Evolutionary conservation across 2,113 vertebrate species (phyloP).

Genomic region (Grammomys surdaster): DNA sequence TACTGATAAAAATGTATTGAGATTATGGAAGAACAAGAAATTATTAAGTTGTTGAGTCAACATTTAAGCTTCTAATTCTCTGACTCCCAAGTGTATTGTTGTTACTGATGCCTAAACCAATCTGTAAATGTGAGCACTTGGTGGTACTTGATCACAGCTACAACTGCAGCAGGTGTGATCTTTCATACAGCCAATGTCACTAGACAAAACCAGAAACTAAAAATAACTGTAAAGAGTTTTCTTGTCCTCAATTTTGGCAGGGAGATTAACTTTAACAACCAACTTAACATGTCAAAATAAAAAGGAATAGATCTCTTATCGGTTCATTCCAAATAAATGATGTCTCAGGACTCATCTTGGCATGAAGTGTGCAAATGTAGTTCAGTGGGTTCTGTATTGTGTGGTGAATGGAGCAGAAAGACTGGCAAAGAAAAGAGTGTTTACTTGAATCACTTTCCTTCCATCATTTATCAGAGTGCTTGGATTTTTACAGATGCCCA

Average conservation of each 20-base stretch:
- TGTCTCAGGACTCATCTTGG: background rate
- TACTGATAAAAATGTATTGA: background rate
- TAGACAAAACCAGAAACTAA: background rate
- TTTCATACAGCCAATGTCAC: background rate
- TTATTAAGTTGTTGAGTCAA: background rate
- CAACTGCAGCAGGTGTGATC: background rate
- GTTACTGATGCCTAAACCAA: background rate
- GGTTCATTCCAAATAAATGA: background rate
- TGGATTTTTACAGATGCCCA: background rate
- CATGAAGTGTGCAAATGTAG: background rate
- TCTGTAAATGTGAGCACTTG: background rate
- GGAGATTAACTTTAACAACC: background rate
- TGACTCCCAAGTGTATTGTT: background rate
- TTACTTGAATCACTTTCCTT: background rate
- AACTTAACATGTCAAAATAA: background rate
- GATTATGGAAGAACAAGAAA: background rate
- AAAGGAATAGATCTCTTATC: background rate
- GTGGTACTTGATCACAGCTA: background rate
- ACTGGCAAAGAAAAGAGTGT: background rate
- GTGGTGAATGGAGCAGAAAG: background rate
- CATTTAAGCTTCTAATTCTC: background rate
- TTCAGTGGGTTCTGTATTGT: background rate
- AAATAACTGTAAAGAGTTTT: background rate
- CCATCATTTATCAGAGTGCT: background rate
- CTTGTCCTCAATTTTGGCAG: background rate